Evolutionary conservation across 2,888 invertebrate species (phyloP).

Genomic region (Hyles lineata): DNA sequence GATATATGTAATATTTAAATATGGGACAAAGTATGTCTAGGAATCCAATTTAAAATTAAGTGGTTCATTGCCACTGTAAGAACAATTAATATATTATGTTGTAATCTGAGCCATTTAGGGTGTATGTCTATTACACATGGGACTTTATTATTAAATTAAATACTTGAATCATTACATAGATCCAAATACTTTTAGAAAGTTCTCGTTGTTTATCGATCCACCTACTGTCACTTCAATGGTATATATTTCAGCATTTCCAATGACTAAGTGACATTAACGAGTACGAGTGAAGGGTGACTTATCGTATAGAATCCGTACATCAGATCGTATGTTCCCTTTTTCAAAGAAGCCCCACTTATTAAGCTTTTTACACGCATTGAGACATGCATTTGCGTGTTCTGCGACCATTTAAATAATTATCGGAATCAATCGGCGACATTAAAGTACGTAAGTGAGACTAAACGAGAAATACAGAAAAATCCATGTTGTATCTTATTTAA

Average conservation of each 20-base stretch:
- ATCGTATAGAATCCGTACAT: constrained; percentile 44
- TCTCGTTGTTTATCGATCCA: too few species aligned
- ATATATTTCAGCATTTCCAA: not conserved
- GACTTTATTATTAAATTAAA: too few species aligned
- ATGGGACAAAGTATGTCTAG: too few species aligned
- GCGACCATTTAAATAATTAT: constrained; percentile 70
- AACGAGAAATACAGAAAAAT: constrained; percentile 50
- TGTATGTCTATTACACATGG: too few species aligned
- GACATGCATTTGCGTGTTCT: constrained; percentile 55
- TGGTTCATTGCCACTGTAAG: too few species aligned
- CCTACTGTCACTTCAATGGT: not conserved
- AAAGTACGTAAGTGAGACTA: constrained; percentile 52
- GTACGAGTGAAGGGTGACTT: constrained; percentile 40
- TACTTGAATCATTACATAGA: too few species aligned
- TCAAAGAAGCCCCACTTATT: constrained; percentile 47
- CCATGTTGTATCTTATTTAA: constrained; percentile 56
- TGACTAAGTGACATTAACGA: constrained; percentile 38
- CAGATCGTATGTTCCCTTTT: constrained; percentile 42
- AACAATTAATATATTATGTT: too few species aligned
- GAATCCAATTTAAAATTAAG: too few species aligned
- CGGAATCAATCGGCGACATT: constrained; percentile 61
- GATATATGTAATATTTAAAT: too few species aligned
- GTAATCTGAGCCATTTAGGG: too few species aligned
- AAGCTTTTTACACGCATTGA: constrained; percentile 42
- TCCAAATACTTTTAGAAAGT: too few species aligned